These are phyloP conservation scores for Hystrix cristata DNA, from an alignment of 2,113 vertebrate species.

Conservation along the genomic window DNA sequence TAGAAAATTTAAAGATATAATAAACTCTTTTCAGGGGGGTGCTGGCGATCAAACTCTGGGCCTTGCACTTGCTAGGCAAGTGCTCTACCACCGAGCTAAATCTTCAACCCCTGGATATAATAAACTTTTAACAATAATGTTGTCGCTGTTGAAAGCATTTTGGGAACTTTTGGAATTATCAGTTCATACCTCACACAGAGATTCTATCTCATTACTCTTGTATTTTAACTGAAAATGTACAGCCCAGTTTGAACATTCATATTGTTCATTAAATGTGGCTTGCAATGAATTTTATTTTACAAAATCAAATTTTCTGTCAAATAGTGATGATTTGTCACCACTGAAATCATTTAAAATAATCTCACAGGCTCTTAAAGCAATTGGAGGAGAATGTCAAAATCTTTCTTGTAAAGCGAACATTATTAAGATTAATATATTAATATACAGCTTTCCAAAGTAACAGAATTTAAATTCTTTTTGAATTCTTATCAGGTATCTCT, in stretches of 20 bases:
- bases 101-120: background rate
- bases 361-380: constrained; percentile 25
- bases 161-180: background rate
- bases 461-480: constrained; percentile 61
- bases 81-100: too few species aligned
- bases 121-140: constrained; percentile 54
- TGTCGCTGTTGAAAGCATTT: constrained; percentile 44
- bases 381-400: constrained; percentile 59
- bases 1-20: constrained; percentile 38
- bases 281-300: constrained; percentile 59
- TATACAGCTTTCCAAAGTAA: constrained; percentile 46
- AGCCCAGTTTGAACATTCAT: constrained; percentile 31
- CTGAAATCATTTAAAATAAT: constrained; percentile 51
- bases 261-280: constrained; percentile 40
- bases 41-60: too few species aligned
- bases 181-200: constrained; percentile 27
- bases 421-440: constrained; percentile 43
- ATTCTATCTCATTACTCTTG: constrained; percentile 54
- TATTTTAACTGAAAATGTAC: constrained; percentile 66
- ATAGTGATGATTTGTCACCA: constrained; percentile 41
- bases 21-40: constrained; percentile 8
- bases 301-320: constrained; percentile 62
- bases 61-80: too few species aligned
- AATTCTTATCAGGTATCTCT: constrained; percentile 45
- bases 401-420: constrained; percentile 54